phyloP scores from a whole-genome alignment of 2,888 invertebrate species.

The Terebella lapidaria region DNA sequence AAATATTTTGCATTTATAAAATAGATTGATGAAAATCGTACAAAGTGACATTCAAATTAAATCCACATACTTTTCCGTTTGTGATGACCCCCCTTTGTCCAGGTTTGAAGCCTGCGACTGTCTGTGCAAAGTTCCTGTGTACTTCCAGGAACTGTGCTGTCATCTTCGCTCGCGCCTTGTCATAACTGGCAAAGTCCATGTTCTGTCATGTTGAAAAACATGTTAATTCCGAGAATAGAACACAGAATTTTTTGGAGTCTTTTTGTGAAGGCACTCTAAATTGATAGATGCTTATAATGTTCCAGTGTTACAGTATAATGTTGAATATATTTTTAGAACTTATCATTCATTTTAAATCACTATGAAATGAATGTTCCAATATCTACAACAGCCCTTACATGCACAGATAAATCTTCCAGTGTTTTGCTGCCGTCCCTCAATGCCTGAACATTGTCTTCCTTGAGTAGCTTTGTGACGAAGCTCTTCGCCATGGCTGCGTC shows the following conservation, averaged over 20 bases:
- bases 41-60: too few species aligned
- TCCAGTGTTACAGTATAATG: neutral
- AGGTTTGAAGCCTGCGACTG: slow-evolving; percentile 61
- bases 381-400: too few species aligned
- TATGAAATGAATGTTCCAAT: too few species aligned
- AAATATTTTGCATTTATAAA: too few species aligned
- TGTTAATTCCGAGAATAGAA: neutral
- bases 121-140: slow-evolving; percentile 66
- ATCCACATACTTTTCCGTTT: slow-evolving; percentile 76
- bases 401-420: slow-evolving; percentile 53
- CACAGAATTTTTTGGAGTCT: too few species aligned
- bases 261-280: too few species aligned
- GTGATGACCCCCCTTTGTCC: slow-evolving; percentile 72
- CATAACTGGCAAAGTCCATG: slow-evolving; percentile 54
- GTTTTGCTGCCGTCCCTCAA: slow-evolving; percentile 48
- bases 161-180: slow-evolving; percentile 30
- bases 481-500: slow-evolving; percentile 50
- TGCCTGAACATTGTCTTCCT: slow-evolving; percentile 53
- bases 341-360: too few species aligned
- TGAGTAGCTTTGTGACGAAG: slow-evolving; percentile 56
- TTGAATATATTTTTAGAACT: too few species aligned
- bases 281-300: neutral
- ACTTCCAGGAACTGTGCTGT: slow-evolving; percentile 45
- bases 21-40: too few species aligned
- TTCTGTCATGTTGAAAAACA: slow-evolving; percentile 43